Base-by-base conservation (phyloP, 2,113 vertebrate species). In the Anhinga rufa region DNA sequence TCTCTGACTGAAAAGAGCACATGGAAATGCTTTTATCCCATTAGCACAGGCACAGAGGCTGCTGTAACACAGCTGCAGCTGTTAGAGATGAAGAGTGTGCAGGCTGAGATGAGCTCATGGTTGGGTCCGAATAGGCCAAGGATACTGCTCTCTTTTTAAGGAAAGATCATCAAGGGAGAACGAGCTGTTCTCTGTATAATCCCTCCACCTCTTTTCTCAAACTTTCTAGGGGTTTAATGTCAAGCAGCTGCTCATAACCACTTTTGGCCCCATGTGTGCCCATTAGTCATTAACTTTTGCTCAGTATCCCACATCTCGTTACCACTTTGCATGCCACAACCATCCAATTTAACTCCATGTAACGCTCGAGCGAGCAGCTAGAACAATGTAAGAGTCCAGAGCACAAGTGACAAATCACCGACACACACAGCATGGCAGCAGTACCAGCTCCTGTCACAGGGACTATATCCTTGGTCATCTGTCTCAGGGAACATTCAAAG, bases 11-110 rank as follows among this genome's bases (percentile, higher is more conserved):
- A 80, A 92, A 75, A 88, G 51, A 84, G 65, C 76, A 93, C 90
- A 79, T 68, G 80, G 69, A 96, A 87, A 91, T 90, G 84, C 82
- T 91, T 92, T 94, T 75, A 92, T 81, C 51, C 69, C 68, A 60
- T 72, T 76, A 94, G 52, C 40, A 69, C 38, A 88, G 71, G 46
- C 82, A 83, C 51, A 88, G 90, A 88, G 51, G 19, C 68, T 91
- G 80, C 88, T 90, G 40, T 32, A 92, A 64, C 25, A 38, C 68
- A 88, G 72, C 71, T 95, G 88, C 88, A 93, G 95, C 76, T 93
- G 52, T 14, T 90, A 80, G 55, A 76, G 64, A 69, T 72, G 64
- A 69, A 57, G 31, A 48, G 44, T 9, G 34, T 49, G 31, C 65
- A 77, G 78, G 52, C 57, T 60, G 66, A 68, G 54, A 74, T 40